Evolutionary conservation across 2,888 invertebrate species (phyloP), one percentile per base, ranked within the genome.

Genomic region (Emmelina monodactyla): DNA sequence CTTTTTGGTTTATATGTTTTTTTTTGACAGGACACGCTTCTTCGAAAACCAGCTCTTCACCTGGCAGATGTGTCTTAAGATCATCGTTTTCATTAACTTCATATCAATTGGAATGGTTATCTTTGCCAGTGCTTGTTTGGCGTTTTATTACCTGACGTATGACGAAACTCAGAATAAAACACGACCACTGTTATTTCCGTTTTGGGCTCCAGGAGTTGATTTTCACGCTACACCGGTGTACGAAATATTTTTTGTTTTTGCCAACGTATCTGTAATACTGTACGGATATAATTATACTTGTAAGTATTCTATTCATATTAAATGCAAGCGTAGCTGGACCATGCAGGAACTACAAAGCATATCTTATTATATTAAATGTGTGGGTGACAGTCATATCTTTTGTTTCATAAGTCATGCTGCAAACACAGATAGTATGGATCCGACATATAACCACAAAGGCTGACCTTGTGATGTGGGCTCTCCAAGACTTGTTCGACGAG

Each of bases 371-470:
- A n/a, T n/a, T n/a, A n/a, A n/a, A n/a, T n/a, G n/a, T n/a, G n/a
- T n/a, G n/a, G n/a, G n/a, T n/a, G n/a, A n/a, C n/a, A n/a, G n/a
- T n/a, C n/a, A n/a, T n/a, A n/a, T n/a, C n/a, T n/a, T n/a, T n/a
- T n/a, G n/a, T 19, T 19, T 19, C 28, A 13, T 14, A 49, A 73
- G 73, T 68, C 49, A 62, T 61, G 54, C 40, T 63, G 14, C 58
- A 61, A 48, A 63, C 63, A 9, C 58, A 68, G 52, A 50, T 72
- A 41, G 47, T 70, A 10, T 72, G 71, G 72, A 50, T 69, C 10
- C 51, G 67, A 19, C 58, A 70, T 34, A 66, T 73, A 41, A 46
- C 49, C 7, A 49, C 58, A 10, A 69, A 67, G 53, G 60, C 59
- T 3, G 69, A 72, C 39, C 43, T 73, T 15, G 45, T 70, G 5